These are phyloP conservation scores for Pseudopleuronectes americanus DNA, from an alignment of 2,797 vertebrate species.

Conservation along the genomic window DNA sequence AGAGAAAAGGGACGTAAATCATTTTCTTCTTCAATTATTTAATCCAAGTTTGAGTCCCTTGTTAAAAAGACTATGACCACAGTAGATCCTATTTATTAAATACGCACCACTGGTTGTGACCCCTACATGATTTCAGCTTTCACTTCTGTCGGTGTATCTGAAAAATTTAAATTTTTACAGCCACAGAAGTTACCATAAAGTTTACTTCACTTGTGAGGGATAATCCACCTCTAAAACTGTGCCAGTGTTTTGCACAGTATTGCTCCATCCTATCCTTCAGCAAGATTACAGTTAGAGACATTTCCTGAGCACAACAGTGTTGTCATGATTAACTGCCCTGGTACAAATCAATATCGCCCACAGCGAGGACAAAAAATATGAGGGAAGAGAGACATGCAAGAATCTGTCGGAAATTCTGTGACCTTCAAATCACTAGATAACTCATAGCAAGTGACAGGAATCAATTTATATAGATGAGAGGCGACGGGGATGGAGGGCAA, in stretches of 20 bases:
- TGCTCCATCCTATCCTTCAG: constrained; percentile 8
- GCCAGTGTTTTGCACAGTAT: constrained; percentile 19
- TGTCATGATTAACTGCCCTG: constrained; percentile 75
- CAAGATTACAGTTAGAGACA: constrained; percentile 45
- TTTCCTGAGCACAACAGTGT: constrained; percentile 48
- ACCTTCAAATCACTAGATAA: constrained; percentile 75
- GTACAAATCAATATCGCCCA: constrained; percentile 72
- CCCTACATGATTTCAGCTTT: neutral
- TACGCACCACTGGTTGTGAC: neutral
- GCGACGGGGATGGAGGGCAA: constrained; percentile 21
- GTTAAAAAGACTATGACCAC: neutral
- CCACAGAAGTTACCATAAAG: neutral
- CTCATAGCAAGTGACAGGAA: constrained; percentile 68
- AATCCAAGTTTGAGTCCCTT: neutral
- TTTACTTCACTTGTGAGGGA: constrained; percentile 1
- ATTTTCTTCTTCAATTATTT: constrained; percentile 6
- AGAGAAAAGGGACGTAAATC: neutral
- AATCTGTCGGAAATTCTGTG: constrained; percentile 68
- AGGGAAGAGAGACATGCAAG: constrained; percentile 56
- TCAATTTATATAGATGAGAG: constrained; percentile 68
- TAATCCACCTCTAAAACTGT: constrained; percentile 8
- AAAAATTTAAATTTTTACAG: neutral
- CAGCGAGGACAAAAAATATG: constrained; percentile 24
- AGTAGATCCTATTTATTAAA: no score
- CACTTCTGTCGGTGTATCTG: neutral